Base-by-base conservation (phyloP, 2,888 invertebrate species). In the Sisyra terminalis region DNA sequence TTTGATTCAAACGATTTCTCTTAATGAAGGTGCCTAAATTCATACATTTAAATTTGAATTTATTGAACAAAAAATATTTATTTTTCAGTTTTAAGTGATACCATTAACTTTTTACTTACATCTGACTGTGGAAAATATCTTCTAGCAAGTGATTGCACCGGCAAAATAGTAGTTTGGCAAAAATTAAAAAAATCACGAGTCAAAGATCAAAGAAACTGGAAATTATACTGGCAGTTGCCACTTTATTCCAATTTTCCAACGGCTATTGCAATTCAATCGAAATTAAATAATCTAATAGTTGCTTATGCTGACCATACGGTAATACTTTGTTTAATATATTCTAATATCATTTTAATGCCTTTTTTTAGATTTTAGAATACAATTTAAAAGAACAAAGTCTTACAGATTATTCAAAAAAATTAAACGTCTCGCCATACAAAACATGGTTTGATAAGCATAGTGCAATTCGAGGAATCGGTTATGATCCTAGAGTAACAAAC, bases 281-380 rank as follows among this genome's bases (percentile, higher is more conserved):
- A 57, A 7, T 61, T 62, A 2, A 67, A 72, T 4, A 68, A 68
- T 35, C 58, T 90, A 6, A 69, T 86, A 29, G 67, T 83, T 8
- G 74, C 73, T 2, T 89, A 88, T 62, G 70, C 84, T 1, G 82
- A 92, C 65, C 80, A 82, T 52, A 81, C 77, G 71, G 85, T 84
- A 59, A 54, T 29, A 13, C 14, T 14, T 18, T n/a, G 11, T 39
- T 3, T 17, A n/a, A 16, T 39, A 10, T 14, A 37, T 8, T 37
- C 10, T 29, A 10, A 40, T 38, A n/a, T 44, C 32, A 18, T 31
- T 16, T 37, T 29, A 13, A 34, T 39, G 43, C 38, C 42, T 43
- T 47, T 39, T 64, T 64, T 15, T 59, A 84, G 79, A 67, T 89
- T 45, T 62, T 83, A 32, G 88, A 90, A 58, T 89, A 80, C 56